Evolutionary conservation across 2,888 invertebrate species (phyloP), one percentile per base, ranked within the genome.

Genomic region (Pristionchus exspectatus): DNA sequence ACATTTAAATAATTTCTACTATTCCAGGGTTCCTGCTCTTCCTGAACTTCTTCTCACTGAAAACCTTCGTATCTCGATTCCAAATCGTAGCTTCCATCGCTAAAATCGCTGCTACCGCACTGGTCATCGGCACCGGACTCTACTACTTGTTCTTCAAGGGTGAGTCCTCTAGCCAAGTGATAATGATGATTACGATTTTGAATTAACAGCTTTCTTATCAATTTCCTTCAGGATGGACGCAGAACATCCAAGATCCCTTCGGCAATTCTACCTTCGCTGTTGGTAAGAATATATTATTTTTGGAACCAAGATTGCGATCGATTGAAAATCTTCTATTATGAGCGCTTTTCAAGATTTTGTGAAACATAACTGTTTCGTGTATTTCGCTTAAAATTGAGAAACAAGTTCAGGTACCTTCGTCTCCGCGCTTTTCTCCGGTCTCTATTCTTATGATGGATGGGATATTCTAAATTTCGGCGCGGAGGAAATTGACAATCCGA

Each of bases 391-490:
- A 21, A 50, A 12, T 7, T 14, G 16, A 38, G 14, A 14, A 30
- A 30, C 10, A 9, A 33, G 5, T 18, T 90, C 92, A 0, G 92
- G 92, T 12, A 63, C 92, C 10, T 90, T 93, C 83, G 94, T 94
- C 1, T 91, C 91, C 44, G 94, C 94, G 12, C 91, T 94, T 14
- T 94, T 94, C 89, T 92, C 94, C 63, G 94, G 93, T 33, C 91
- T 93, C 10, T 93, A 91, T 86, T 93, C 93, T 2, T 93, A 94
- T 87, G 94, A 94, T 90, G 94, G 94, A 0, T 95, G 94, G 94
- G 94, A 94, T 87, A 93, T 95, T 90, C 91, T 95, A n/a, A 95
- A 95, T 88, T 94, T 93, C 90, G 95, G 95, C 63, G 93, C 92
- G 33, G 94, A 93, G 69, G 95, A 95, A 86, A 92, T 94, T 27